phyloP scores from a whole-genome alignment of 1,140 invertebrate genomes.

The Tenebrio molitor region DNA sequence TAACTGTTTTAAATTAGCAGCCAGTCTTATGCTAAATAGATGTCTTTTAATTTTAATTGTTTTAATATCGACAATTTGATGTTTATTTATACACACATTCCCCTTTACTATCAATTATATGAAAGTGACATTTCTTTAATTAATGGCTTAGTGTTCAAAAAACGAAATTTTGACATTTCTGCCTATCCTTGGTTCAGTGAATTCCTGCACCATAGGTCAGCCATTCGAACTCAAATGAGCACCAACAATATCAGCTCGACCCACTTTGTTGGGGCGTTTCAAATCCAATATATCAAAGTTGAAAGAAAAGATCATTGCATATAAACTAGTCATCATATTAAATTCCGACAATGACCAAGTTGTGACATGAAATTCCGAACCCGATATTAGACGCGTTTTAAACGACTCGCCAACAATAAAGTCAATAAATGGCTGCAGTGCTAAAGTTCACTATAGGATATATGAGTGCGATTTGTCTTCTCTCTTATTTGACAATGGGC shows the following conservation, averaged over 20 bases:
- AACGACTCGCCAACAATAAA: constrained; percentile 45
- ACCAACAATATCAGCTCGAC: neutral
- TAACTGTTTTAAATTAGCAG: too few species aligned
- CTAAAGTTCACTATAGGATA: constrained; percentile 47
- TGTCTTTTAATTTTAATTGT: too few species aligned
- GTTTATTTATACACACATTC: too few species aligned
- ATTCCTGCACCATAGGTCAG: neutral
- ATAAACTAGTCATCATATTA: neutral
- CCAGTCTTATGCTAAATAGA: too few species aligned
- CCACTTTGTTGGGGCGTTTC: neutral
- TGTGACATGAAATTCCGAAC: neutral
- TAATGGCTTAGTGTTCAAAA: too few species aligned
- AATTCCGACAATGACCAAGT: neutral
- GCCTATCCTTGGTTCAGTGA: neutral
- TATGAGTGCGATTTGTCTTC: constrained; percentile 47
- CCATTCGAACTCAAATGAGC: neutral
- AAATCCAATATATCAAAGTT: constrained; percentile 18
- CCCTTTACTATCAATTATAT: too few species aligned
- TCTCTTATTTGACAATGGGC: constrained; percentile 48
- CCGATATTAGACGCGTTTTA: constrained; percentile 37
- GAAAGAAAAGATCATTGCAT: constrained; percentile 2
- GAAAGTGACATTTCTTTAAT: too few species aligned
- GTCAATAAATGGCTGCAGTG: constrained; percentile 46
- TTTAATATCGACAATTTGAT: too few species aligned
- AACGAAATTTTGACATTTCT: neutral